A percentile compares a stretch with the other conserved stretches of the same genome.
Conservation (phyloP, 2,113 vertebrate species). For the Mus spicilegus region DNA sequence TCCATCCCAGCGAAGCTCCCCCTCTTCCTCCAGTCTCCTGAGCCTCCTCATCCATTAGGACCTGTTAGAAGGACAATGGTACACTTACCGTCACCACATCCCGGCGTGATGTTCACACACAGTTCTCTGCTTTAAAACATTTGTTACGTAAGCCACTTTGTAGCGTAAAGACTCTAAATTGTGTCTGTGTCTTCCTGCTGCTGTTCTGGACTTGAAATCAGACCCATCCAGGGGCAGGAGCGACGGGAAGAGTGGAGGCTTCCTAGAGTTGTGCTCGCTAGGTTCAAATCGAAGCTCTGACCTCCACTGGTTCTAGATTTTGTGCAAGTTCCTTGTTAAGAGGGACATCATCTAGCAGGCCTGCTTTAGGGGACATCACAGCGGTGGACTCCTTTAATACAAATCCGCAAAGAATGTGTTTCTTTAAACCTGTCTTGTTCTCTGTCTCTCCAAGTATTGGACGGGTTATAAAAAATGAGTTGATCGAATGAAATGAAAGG, state of each 20-base stretch:
- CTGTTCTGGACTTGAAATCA: not conserved
- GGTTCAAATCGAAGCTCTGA: not conserved
- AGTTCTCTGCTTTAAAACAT: not conserved
- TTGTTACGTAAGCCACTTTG: constrained; percentile 5
- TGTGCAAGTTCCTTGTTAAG: not conserved
- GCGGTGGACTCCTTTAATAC: not conserved
- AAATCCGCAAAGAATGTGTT: not conserved
- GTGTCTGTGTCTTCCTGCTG: not conserved
- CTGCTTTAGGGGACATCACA: not conserved
- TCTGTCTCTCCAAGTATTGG: not conserved
- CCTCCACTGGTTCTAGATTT: not conserved
- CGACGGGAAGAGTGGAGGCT: not conserved
- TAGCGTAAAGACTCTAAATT: constrained; percentile 3
- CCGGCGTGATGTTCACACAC: not conserved
- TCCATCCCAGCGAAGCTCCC: not conserved
- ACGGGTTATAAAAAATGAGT: not conserved
- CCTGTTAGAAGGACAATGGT: not conserved
- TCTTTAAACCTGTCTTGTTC: not conserved
- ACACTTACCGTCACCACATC: not conserved
- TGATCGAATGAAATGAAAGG: not conserved
- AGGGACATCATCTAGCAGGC: not conserved
- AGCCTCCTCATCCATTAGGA: not conserved
- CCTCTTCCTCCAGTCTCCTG: not conserved
- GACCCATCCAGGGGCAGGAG: not conserved
- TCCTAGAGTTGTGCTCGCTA: not conserved